A percentile compares a stretch with the other conserved stretches of the same genome.
These are phyloP conservation scores for Phyllostomus hastatus DNA, from an alignment of 2,113 vertebrate species.

Conservation along the genomic window DNA sequence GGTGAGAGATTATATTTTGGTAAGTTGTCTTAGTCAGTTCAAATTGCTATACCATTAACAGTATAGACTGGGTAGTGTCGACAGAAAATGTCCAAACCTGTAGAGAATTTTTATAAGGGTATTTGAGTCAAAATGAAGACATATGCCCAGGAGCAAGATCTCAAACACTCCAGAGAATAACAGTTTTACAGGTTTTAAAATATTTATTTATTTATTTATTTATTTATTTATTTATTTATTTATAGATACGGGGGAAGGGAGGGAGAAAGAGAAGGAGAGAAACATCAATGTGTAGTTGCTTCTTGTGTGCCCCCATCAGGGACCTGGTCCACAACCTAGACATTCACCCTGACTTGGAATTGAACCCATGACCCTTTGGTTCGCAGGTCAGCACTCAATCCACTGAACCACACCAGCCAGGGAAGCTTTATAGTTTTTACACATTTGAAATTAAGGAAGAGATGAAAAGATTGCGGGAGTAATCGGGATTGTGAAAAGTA, in stretches of 20 bases:
- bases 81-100: neutral
- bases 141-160: neutral
- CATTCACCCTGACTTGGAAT: too few relatives aligned
- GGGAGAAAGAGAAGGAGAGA: too few relatives aligned
- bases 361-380: too few relatives aligned
- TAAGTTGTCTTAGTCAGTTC: neutral
- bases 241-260: too few relatives aligned
- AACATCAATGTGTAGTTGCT: too few relatives aligned
- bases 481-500: too few relatives aligned
- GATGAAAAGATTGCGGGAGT: neutral
- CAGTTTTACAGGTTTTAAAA: neutral
- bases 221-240: too few relatives aligned
- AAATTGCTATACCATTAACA: neutral
- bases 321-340: too few relatives aligned
- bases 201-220: too few relatives aligned
- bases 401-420: too few relatives aligned
- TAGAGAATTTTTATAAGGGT: neutral
- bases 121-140: neutral
- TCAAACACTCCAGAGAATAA: neutral
- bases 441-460: neutral
- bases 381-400: too few relatives aligned
- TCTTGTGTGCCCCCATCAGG: too few relatives aligned
- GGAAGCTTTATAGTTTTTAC: neutral
- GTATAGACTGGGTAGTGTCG: neutral
- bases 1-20: neutral